Base-by-base conservation (phyloP, 2,888 invertebrate species). In the Meteorus cinctellus region DNA sequence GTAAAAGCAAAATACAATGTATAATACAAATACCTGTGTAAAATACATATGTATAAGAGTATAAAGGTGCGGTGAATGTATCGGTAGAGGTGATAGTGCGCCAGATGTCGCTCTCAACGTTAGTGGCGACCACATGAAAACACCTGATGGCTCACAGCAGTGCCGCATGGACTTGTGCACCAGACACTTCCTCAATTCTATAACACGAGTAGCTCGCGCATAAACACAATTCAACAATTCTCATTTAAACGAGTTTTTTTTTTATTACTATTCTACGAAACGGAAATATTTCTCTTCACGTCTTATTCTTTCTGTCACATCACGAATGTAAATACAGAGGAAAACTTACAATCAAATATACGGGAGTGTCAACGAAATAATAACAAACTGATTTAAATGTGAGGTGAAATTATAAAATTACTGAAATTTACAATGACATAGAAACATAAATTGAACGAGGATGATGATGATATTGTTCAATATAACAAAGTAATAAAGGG, bases 111-210 rank as follows among this genome's bases (percentile, higher is more conserved):
- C 48, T 66, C 55, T 68, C 4, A 51, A 80, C 77, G 79, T 73
- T 74, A 36, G 76, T 72, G 82, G 83, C 84, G 84, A 81, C 80
- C 81, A 82, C 82, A 84, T 82, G 84, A 82, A 88, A 87, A 87
- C 87, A 88, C 87, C 87, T 88, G 87, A 87, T 83, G 77, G 80
- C 75, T 78, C 74, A 77, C 82, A 83, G 83, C 87, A 87, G 87
- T 87, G 87, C 84, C 81, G 86, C 85, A 86, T 88, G 84, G 84
- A 80, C 88, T 87, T 82, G 88, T 87, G 87, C 82, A 86, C 85
- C 82, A 85, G 83, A 82, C 82, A 83, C 85, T 86, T 85, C 83
- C 84, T 86, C 82, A 75, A 70, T 68, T 12, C 41, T 41, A 51
- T 80, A 84, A 86, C 82, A 85, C 82, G 80, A 79, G 81, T 84